Evolutionary conservation across 2,888 invertebrate species (phyloP).

Genomic region (Drosophila affinis): DNA sequence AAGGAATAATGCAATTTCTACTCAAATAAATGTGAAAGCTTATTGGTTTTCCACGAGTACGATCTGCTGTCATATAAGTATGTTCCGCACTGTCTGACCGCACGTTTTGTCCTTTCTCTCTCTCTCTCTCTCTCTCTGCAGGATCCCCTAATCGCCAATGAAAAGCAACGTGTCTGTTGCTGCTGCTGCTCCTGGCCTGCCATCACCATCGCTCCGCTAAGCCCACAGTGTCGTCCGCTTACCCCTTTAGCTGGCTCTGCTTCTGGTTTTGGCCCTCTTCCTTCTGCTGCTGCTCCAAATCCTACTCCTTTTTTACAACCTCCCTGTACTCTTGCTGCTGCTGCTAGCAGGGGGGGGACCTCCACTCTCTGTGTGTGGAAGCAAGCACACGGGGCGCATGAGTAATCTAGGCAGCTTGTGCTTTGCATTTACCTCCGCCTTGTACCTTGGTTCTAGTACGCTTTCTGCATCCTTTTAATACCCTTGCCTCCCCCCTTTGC

Average conservation of each 20-base stretch:
- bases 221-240: background rate
- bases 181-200: background rate
- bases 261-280: no score
- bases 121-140: background rate
- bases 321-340: background rate
- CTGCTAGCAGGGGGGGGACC: background rate
- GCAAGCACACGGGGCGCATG: conserved; percentile 41
- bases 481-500: conserved; percentile 5
- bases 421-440: conserved; percentile 28
- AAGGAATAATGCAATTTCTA: no score
- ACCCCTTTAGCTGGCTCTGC: background rate
- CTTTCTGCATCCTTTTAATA: conserved; percentile 25
- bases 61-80: background rate
- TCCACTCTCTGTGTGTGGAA: conserved; percentile 8
- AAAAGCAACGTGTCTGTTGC: background rate
- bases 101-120: background rate
- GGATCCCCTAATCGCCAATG: background rate
- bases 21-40: background rate
- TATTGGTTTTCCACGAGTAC: background rate
- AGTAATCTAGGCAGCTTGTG: conserved; percentile 51
- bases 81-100: background rate
- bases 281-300: background rate
- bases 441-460: background rate
- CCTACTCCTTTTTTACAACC: background rate
- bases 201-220: conserved; percentile 1